Evolutionary conservation across 2,888 invertebrate genomes (phyloP), one percentile per base, ranked within the genome.

Genomic region (Ditula angustiorana): DNA sequence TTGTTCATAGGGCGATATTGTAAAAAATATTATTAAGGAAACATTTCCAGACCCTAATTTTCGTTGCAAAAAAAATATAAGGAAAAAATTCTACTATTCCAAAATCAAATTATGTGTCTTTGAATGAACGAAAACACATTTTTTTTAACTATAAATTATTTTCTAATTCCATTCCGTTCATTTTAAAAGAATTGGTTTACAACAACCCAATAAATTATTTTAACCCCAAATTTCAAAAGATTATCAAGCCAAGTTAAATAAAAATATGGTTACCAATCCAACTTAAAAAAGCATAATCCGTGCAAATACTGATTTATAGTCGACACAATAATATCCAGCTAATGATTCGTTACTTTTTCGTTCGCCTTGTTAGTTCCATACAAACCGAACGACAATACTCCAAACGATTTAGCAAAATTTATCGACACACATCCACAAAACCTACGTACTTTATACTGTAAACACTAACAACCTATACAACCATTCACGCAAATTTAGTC

Each of bases 341-440:
- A 74, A 81, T 85, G 82, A 81, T 81, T 74, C 76, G 73, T 68
- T 74, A 73, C 67, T 68, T 69, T 69, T 70, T 69, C 69, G 71
- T 71, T 69, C 69, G 66, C 69, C 69, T 72, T 74, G 78, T 75
- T 72, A 74, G 70, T 70, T 71, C 72, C 72, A 71, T 79, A 77
- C 75, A 78, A 74, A 82, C 79, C 72, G 78, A 76, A 74, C 72
- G 75, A 77, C 78, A 78, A 79, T 78, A 76, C 76, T 74, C 71
- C 70, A 75, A 76, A 75, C 74, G 77, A 77, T 83, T 79, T 80
- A 76, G 69, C 59, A 78, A 77, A 80, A 79, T 85, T 84, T 80
- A 79, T 82, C 81, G 82, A 82, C 78, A 83, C 74, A 75, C 74
- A 71, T 78, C 76, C 72, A 72, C 71, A 52, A 56, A 65, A 60